Base-by-base conservation (phyloP, 2,888 invertebrate species). In the Hirtodrosophila duncani region DNA sequence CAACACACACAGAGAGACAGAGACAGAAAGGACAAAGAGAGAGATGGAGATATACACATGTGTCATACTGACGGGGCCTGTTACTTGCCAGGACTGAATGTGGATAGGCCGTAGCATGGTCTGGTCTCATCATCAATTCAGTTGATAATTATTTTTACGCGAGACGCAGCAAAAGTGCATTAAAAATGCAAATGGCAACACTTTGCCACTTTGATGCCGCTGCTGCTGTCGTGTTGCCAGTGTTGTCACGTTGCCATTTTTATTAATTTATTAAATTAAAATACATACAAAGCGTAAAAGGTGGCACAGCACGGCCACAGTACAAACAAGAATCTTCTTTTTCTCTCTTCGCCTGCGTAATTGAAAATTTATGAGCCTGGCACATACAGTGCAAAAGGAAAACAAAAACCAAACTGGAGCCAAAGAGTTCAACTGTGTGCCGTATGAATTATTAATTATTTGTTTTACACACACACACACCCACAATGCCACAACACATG, bases 141-240 rank as follows among this genome's bases (percentile, higher is more conserved):
- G 83, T 68, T 80, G 82, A 82, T 80, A 83, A 83, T 80, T 80
- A 83, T 80, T 80, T 80, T 82, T 81, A 69, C 77, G 78, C 77
- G 67, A 62, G 23, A 52, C 69, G 64, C 64, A 60, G 67, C 72
- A 63, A 56, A 61, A 69, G 69, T 81, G 80, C 71, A 81, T 81
- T 83, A 81, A 81, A 81, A 83, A 81, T 83, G 82, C 80, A 81
- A 82, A 82, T 81, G 82, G 81, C 82, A 81, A 81, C 83, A 83
- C 81, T 83, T 83, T 75, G 81, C 83, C 83, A 81, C 80, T 83
- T 83, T 75, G 75, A 82, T 82, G 74, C 57, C 50, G 16, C 30
- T 42, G n/a, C n/a, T n/a, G n/a, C 10, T 9, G 39, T 49, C 29
- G 42, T 31, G 66, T 65, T 56, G 75, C 63, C 77, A 63, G 62